Evolutionary conservation across 2,888 invertebrate species (phyloP), one percentile per base, ranked within the genome.

Genomic region (Scaeva pyrastri): DNA sequence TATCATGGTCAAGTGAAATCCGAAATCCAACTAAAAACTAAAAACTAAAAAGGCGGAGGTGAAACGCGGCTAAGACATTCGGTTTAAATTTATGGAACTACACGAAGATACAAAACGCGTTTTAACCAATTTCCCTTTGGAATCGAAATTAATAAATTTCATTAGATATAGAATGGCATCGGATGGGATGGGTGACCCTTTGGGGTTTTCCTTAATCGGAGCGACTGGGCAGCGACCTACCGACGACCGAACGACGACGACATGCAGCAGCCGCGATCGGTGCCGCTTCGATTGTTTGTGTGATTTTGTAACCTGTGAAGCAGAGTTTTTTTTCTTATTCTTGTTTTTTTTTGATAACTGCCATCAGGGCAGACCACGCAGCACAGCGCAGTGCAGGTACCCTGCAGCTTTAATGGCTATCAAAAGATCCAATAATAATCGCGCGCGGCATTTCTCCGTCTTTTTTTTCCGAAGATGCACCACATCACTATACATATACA

Each of bases 31-130:
- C n/a, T n/a, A n/a, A n/a, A n/a, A n/a, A n/a, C n/a, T n/a, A n/a
- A n/a, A n/a, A 31, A 31, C 31, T 8, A 31, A 31, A 31, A 31
- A 72, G 66, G 72, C 68, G 48, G 48, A 58, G 85, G 81, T 81
- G 68, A 81, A 81, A 73, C 76, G 68, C 85, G 60, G 41, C 71
- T 39, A 70, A 73, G 84, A 84, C 86, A 82, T 82, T 26, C 2
- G 64, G 77, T 82, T 71, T 31, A 82, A 86, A 86, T 86, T 86
- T 86, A 86, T 86, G 86, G 86, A 86, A 86, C 82, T 82, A 78
- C 86, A 86, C 70, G 86, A 55, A 86, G 86, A 86, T 86, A 86
- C 86, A 86, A 86, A 86, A 86, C 86, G 86, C 86, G 86, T 86
- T 86, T 86, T 78, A 82, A 86, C 70, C 82, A 82, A 86, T 82